Base-by-base conservation (phyloP, 2,797 vertebrate genomes). In the Aldrovandia affinis region DNA sequence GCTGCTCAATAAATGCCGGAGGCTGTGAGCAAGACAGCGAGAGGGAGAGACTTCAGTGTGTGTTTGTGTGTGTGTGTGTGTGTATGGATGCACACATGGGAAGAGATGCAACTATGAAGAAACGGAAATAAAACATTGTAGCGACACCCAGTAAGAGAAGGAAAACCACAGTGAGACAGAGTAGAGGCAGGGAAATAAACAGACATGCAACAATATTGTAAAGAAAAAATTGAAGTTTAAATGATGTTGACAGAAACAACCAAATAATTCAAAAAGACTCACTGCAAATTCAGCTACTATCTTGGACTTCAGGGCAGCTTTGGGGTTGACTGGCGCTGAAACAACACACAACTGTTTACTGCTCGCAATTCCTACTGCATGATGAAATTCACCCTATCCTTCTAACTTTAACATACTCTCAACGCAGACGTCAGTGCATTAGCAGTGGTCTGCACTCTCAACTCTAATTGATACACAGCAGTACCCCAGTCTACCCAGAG, bases 211-310 rank as follows among this genome's bases (percentile, higher is more conserved):
- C 12, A 22, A n/a, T 9, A 22, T 20, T n/a, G 42, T 1, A 77
- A 12, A 47, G 9, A n/a, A 8, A 28, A 63, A n/a, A 63, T 1
- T 25, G 28, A 6, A 28, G n/a, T 0, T n/a, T 22, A 77, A 28
- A n/a, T 44, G 39, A 25, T 47, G 5, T 10, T n/a, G 36, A 44
- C 39, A 44, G 39, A 59, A 54, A 44, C 10, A 42, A 78, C 63
- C 6, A 10, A 50, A 50, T n/a, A 2, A 1, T 39, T 6, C 36
- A 39, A 47, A 65, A 20, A 54, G 78, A 90, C 97, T 97, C 95
- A 99, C 98, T 86, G 97, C 94, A 92, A 99, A 99, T 92, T 99
- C 98, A 0, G 97, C 98, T 30, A 99, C 97, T 55, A 99, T 98
- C 95, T 99, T 99, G 65, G 98, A 99, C 91, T 99, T 99, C 80